phyloP scores from a whole-genome alignment of 1,140 invertebrate species.

The Camponotus pennsylvanicus region DNA sequence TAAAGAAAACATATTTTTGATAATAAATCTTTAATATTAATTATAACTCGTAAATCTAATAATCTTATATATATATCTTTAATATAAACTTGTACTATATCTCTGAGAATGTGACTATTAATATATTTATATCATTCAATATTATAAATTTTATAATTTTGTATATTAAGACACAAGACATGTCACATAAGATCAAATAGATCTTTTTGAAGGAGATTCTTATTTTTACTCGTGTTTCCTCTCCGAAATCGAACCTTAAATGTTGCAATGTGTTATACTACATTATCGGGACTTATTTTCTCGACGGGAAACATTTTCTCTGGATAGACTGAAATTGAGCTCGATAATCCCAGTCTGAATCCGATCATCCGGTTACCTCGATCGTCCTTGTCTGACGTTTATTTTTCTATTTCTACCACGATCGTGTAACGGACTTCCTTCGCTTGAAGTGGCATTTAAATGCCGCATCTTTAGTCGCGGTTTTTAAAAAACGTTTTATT shows the following conservation, averaged over 20 bases:
- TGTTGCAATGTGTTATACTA: neutral
- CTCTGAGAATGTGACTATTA: neutral
- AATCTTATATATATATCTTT: neutral
- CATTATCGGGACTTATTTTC: neutral
- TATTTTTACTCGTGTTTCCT: neutral
- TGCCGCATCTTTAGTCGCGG: constrained; percentile 17
- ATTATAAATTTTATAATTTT: neutral
- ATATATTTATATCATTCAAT: neutral
- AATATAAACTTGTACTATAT: neutral
- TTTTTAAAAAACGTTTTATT: constrained; percentile 45
- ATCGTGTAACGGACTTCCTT: constrained; percentile 20
- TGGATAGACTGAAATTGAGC: constrained; percentile 35
- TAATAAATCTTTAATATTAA: neutral
- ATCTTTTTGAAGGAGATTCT: neutral
- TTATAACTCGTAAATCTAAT: neutral
- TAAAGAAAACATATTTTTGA: neutral
- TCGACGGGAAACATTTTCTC: constrained; percentile 7
- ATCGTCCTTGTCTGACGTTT: neutral
- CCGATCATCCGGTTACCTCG: constrained; percentile 10
- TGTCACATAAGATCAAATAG: neutral
- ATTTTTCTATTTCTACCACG: constrained; percentile 39
- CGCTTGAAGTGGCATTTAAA: constrained; percentile 50
- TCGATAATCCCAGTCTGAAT: constrained; percentile 33
- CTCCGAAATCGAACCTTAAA: neutral
- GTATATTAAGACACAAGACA: neutral